Base-by-base conservation (phyloP, 1,140 invertebrate species). In the Bombyx mandarina region DNA sequence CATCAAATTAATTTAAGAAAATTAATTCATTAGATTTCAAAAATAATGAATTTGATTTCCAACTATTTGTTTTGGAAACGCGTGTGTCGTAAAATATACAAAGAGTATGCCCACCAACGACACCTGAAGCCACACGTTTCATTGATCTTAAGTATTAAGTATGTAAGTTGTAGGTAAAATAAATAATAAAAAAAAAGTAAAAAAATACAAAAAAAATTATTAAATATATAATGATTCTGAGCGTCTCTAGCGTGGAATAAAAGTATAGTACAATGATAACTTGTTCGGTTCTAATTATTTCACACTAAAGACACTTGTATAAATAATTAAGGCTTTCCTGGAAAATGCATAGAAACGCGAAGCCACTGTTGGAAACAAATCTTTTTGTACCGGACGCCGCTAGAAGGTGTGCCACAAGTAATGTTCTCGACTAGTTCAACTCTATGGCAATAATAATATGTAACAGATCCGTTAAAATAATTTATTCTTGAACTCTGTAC, bases 401-500 rank as follows among this genome's bases (percentile, higher is more conserved):
- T 18, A 18, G 12, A 35, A 35, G 26, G 26, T 35, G 26, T 35
- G 26, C 26, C 26, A 35, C 26, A 35, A 3, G 26, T 35, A 35
- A 35, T 35, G 26, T 35, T 49, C 56, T 55, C 65, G 63, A 62
- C 70, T 76, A 35, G 26, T 35, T 35, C 26, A 35, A 71, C 69
- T 70, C 61, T 63, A 75, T 75, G 67, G 69, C 70, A 76, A 75
- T 75, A 74, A 75, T 65, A 73, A 69, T 68, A 62, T 71, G 66
- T 65, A 73, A 62, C 57, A 69, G 66, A 58, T 58, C 63, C 60
- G 65, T 68, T 54, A 66, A 66, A 79, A 74, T 76, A 75, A 75
- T 80, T 75, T 83, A 79, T 83, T 82, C 76, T 83, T 82, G 77
- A 77, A 79, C 75, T 74, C 72, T 86, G 79, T 86, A 83, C 74